A percentile compares a stretch with the other conserved stretches of the same genome.
Conservation (phyloP, 1,140 invertebrate species). For the Varroa destructor region DNA sequence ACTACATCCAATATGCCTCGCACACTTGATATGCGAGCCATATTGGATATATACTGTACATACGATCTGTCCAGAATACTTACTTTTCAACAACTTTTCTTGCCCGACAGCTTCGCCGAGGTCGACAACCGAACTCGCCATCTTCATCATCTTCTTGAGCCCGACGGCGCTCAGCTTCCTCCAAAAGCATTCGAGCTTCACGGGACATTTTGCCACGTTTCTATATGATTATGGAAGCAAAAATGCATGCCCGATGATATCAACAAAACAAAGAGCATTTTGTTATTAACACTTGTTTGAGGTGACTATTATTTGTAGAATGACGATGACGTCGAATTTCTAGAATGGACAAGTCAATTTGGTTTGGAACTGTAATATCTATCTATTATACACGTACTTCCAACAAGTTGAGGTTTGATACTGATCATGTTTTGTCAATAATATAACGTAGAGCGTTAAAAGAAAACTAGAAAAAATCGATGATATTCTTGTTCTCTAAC, state of each 20-base stretch:
- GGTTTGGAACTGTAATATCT: background rate
- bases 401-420: too few species aligned
- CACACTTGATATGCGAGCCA: too few species aligned
- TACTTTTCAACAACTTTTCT: conserved; percentile 7
- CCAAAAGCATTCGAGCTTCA: conserved; percentile 11
- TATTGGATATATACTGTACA: too few species aligned
- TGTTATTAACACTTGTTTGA: background rate
- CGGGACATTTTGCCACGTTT: conserved; percentile 8
- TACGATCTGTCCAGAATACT: background rate
- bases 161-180: background rate
- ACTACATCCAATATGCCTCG: too few species aligned
- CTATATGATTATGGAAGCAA: background rate
- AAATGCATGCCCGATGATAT: background rate
- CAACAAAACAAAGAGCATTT: background rate
- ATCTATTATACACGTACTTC: too few species aligned
- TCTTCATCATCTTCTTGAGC: background rate
- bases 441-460: too few species aligned
- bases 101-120: conserved; percentile 12
- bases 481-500: too few species aligned
- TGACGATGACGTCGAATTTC: background rate
- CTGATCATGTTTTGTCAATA: too few species aligned
- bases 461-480: too few species aligned
- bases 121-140: background rate
- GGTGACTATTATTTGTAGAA: background rate
- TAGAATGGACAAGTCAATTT: background rate